A percentile compares a stretch with the other conserved stretches of the same genome.
Conservation (phyloP, 1,140 invertebrate genomes). For the Panagrolaimus sp. region DNA sequence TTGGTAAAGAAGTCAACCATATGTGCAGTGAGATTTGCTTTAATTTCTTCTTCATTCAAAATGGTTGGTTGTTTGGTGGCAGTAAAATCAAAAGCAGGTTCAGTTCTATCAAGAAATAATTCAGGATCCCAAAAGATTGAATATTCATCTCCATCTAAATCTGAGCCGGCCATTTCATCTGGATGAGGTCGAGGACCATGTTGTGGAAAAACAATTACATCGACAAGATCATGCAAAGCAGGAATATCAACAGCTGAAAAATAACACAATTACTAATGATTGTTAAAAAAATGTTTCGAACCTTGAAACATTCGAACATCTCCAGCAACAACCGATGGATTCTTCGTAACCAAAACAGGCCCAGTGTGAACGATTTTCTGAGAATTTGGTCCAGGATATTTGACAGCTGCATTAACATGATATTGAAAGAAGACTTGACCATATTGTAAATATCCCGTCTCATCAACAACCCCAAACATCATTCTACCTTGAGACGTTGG, state of each 20-base stretch:
- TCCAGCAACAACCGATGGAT: conserved; percentile 61
- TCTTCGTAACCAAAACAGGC: conserved; percentile 60
- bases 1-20: conserved; percentile 56
- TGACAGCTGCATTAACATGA: conserved; percentile 34
- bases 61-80: background rate
- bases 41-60: conserved; percentile 21
- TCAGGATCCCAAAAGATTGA: conserved; percentile 59
- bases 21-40: conserved; percentile 23
- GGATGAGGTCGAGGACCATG: conserved; percentile 60
- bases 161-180: conserved; percentile 62
- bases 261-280: background rate
- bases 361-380: conserved; percentile 23
- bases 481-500: conserved; percentile 55
- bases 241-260: conserved; percentile 55
- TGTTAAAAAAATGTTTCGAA: no score
- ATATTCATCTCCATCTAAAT: conserved; percentile 62
- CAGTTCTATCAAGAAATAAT: conserved; percentile 51
- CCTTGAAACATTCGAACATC: conserved; percentile 60
- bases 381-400: background rate
- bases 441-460: conserved; percentile 58
- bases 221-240: conserved; percentile 57
- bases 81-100: conserved; percentile 57
- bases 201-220: conserved; percentile 62
- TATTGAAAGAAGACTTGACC: conserved; percentile 61
- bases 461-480: conserved; percentile 61